A percentile compares a stretch with the other conserved stretches of the same genome.
Evolutionary conservation across 2,888 invertebrate species (phyloP).

Genomic region (Hedychridium roseum): DNA sequence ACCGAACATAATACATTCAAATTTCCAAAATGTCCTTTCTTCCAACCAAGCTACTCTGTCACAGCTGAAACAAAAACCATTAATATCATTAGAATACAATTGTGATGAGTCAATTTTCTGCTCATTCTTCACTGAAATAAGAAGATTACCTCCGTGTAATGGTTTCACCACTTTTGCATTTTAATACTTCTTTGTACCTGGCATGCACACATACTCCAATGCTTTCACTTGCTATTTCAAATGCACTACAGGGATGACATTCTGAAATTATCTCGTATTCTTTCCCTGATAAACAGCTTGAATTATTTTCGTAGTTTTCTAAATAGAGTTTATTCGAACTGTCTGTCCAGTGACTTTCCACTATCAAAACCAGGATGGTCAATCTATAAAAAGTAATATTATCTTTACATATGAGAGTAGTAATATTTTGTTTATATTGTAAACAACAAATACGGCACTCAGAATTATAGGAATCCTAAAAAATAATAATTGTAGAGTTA

Average conservation of each 20-base stretch:
- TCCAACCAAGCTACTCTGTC: constrained; percentile 86
- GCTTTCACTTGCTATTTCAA: constrained; percentile 83
- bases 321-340: constrained; percentile 72
- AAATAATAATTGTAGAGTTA: constrained; percentile 1
- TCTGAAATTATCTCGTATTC: constrained; percentile 76
- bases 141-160: constrained; percentile 74
- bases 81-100: too few species aligned
- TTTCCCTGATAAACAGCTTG: constrained; percentile 80
- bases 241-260: constrained; percentile 87
- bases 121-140: too few species aligned
- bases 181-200: constrained; percentile 82
- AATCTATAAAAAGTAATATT: constrained; percentile 68
- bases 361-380: constrained; percentile 81
- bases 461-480: constrained; percentile 4
- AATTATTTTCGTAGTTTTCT: constrained; percentile 74
- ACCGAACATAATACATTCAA: constrained; percentile 76
- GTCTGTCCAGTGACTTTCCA: constrained; percentile 80
- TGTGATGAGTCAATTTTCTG: too few species aligned
- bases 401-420: not conserved
- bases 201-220: constrained; percentile 84
- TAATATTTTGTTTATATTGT: not conserved
- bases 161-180: constrained; percentile 82
- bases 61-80: constrained; percentile 74
- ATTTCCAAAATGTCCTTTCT: constrained; percentile 84
- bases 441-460: constrained; percentile 10